Evolutionary conservation across 2,113 vertebrate genomes (phyloP).

Genomic region (Muntiacus reevesi): DNA sequence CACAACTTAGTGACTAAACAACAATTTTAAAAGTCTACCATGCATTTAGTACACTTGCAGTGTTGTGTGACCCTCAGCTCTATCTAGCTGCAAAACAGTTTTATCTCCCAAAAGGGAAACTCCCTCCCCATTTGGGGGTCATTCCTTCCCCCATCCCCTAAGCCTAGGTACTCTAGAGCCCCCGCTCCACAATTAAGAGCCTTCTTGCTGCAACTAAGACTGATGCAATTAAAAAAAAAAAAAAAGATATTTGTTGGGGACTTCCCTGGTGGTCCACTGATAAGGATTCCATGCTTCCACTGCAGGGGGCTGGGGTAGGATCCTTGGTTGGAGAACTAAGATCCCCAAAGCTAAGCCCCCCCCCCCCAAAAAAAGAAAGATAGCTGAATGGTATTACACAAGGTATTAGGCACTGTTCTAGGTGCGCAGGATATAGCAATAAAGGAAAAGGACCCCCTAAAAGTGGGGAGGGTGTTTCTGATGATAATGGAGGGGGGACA

Average conservation of each 20-base stretch:
- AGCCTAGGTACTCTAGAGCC: not conserved
- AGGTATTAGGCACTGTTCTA: not conserved
- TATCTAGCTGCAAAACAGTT: not conserved
- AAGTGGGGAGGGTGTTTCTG: not conserved
- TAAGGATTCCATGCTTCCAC: not conserved
- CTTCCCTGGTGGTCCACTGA: not conserved
- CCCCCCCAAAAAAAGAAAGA: not conserved
- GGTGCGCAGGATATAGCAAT: not conserved
- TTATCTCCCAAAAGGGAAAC: not conserved
- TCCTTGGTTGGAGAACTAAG: not conserved
- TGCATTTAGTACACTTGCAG: not conserved
- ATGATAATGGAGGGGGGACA: not conserved
- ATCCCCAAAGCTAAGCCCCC: not conserved
- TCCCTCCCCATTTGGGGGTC: not conserved
- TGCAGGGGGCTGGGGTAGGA: not conserved
- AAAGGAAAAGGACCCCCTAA: not conserved
- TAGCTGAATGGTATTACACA: not conserved
- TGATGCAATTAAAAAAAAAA: not conserved
- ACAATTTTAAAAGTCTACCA: not conserved
- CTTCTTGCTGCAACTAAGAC: not conserved
- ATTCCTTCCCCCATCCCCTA: accelerated
- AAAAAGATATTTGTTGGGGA: not conserved
- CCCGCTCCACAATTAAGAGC: not conserved
- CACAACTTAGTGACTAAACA: not conserved
- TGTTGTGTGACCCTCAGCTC: not conserved